A percentile compares a stretch with the other conserved stretches of the same genome.
These are phyloP conservation scores for Philhelius pedissequus DNA, from an alignment of 2,888 invertebrate species.

Conservation along the genomic window DNA sequence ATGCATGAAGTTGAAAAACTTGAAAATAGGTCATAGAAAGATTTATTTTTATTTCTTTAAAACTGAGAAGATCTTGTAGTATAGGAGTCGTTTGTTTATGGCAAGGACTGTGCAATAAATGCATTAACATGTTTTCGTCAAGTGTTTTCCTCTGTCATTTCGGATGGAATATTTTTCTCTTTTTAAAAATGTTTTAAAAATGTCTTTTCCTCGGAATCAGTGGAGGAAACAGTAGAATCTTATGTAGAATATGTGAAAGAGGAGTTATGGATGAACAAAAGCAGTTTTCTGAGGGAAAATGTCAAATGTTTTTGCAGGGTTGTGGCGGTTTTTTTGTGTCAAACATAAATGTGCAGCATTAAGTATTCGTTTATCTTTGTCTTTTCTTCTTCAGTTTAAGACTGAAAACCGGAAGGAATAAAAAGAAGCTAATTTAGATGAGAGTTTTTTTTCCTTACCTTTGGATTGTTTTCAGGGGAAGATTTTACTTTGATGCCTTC, in stretches of 20 bases:
- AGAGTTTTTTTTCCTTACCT: neutral
- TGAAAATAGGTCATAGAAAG: conserved; percentile 8
- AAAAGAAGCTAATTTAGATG: neutral
- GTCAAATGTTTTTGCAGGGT: neutral
- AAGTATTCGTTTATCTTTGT: conserved; percentile 1
- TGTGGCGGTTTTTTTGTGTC: neutral
- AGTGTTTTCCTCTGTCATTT: neutral
- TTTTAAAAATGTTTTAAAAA: conserved; percentile 8
- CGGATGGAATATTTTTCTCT: neutral
- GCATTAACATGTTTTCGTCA: conserved; percentile 43
- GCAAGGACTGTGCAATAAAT: conserved; percentile 44
- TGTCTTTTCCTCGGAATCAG: neutral
- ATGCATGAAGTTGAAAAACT: neutral
- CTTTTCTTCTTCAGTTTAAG: neutral
- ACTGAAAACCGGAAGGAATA: neutral
- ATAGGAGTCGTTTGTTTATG: conserved; percentile 24
- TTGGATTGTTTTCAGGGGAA: too few species aligned
- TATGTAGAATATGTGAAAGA: neutral
- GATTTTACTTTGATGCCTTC: too few species aligned
- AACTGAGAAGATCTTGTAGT: neutral
- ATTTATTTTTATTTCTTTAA: conserved; percentile 9
- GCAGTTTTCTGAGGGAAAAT: neutral
- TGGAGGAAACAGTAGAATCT: neutral
- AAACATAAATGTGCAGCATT: neutral
- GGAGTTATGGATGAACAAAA: neutral